Conservation (phyloP, 2,797 vertebrate genomes). For the Ispidina picta region DNA sequence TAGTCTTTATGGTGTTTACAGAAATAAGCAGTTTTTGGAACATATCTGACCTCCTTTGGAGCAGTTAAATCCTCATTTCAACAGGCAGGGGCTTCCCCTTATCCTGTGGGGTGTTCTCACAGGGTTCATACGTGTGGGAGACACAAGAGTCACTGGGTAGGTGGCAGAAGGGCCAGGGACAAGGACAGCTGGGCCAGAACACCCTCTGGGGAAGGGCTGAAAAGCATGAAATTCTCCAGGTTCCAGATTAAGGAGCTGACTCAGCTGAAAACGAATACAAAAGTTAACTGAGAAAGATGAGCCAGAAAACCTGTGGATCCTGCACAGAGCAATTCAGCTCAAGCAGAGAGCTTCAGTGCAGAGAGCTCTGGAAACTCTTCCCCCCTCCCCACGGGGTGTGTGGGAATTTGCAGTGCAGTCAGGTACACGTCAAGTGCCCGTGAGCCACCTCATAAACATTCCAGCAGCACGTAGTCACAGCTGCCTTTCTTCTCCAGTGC, state of each 20-base stretch:
- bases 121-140: accelerated
- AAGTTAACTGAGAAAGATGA: background rate
- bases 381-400: background rate
- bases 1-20: background rate
- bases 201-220: background rate
- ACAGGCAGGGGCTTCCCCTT: background rate
- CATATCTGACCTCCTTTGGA: background rate
- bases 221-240: background rate
- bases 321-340: background rate
- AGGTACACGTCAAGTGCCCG: slow-evolving; percentile 44
- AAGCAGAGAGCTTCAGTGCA: background rate
- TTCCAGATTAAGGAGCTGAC: background rate
- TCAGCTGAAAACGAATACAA: background rate
- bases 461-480: slow-evolving; percentile 48
- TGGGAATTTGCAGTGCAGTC: slow-evolving; percentile 60
- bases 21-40: background rate
- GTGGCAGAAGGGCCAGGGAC: background rate
- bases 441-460: slow-evolving; percentile 65
- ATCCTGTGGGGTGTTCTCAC: background rate
- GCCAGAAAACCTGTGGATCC: background rate
- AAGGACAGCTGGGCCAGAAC: background rate
- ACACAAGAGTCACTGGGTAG: background rate
- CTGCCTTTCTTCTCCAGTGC: slow-evolving; percentile 60
- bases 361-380: background rate
- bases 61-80: background rate